Evolutionary conservation across 2,113 vertebrate species (phyloP), one percentile per base, ranked within the genome.

Genomic region (Percopsis transmontana): DNA sequence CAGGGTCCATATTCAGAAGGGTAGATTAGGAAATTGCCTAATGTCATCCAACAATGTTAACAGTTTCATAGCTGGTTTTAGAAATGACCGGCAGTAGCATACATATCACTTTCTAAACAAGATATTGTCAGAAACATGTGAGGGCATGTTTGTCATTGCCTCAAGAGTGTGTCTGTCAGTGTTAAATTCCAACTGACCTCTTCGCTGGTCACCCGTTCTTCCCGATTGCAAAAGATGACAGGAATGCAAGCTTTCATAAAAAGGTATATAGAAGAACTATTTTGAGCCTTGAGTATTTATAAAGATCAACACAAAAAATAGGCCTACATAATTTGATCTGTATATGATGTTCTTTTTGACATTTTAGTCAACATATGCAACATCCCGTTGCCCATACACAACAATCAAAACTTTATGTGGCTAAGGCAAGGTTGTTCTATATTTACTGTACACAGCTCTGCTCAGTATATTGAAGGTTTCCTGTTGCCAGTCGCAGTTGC

Each of bases 401-500:
- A 45, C 44, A 13, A 45, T 4, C 13, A 45, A 45, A 45, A n/a
- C 16, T n/a, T 4, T n/a, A 14, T 45, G 16, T n/a, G n/a, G n/a
- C n/a, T n/a, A n/a, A n/a, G 3, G 2, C 11, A 45, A 45, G 16
- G 16, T 15, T 45, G 44, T 45, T 45, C 44, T n/a, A 45, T 45
- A 45, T 45, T 45, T 45, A n/a, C n/a, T n/a, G n/a, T n/a, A 15
- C 13, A 15, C 44, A 45, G 13, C 44, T 45, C 4, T 13, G 44
- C 16, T 13, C 44, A 33, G 27, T 33, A 33, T 33, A 6, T 33
- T 33, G 44, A 45, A 45, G 8, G 40, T 23, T 51, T 19, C 18
- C 40, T 55, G 2, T 66, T 63, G 14, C 55, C 51, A 18, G 51
- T 27, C 68, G 51, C 5, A 19, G n/a, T n/a, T 66, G 61, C 72